Base-by-base conservation (phyloP, 2,888 invertebrate genomes). In the Acleris sparsana region DNA sequence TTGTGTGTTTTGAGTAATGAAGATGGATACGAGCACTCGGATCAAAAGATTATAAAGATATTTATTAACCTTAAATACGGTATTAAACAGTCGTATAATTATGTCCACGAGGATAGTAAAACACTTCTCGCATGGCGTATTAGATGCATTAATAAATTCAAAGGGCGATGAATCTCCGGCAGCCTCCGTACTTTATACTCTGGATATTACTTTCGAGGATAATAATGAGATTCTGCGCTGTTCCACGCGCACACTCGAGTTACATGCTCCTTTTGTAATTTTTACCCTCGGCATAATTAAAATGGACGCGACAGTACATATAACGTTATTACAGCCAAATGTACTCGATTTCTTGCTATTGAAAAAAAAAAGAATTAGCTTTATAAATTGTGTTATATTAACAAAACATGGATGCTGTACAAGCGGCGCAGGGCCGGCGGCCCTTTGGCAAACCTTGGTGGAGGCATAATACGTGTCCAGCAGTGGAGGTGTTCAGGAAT, bases 271-370 rank as follows among this genome's bases (percentile, higher is more conserved):
- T 56, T 65, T 56, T 65, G 55, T 65, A 55, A 56, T 65, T 61
- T 65, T 65, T 61, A 51, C 60, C 20, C 51, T 55, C 48, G 20
- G 60, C 65, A 61, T 65, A 61, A 65, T 65, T 65, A 65, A 65
- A 65, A 65, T 65, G 65, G 60, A 13, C 49, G 56, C 20, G 55
- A 55, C 60, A 60, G 60, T 20, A 51, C 44, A 65, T 51, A 60
- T 46, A 56, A 52, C 44, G 51, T 60, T 51, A 51, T 65, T 55
- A 22, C n/a, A 39, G 2, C 46, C 51, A 33, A 18, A 17, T n/a
- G 9, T 25, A 44, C 44, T n/a, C 44, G 1, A 6, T 44, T 44
- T 44, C 16, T 44, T 1, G 44, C 1, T 2, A 43, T 46, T 13
- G 1, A 13, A 11, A 33, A 33, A 25, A 6, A 25, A 25, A n/a